Evolutionary conservation across 2,113 vertebrate genomes (phyloP), one percentile per base, ranked within the genome.

Genomic region (Odontesthes bonariensis): DNA sequence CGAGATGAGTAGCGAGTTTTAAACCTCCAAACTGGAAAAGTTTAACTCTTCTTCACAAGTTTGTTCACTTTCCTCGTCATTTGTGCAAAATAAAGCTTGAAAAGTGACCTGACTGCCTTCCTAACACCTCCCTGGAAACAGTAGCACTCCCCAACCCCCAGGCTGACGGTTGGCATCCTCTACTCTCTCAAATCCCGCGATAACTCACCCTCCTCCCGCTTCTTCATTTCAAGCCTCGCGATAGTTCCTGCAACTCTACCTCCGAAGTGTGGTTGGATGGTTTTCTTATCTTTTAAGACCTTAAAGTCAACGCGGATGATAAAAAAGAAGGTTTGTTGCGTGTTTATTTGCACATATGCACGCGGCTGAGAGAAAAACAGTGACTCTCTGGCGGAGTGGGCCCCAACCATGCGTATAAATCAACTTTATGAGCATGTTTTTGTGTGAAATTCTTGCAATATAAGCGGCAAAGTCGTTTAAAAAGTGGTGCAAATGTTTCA

Each of bases 81-180:
- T 1, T 19, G 56, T 71, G 42, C 32, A 77, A 69, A 69, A 40
- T 53, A 42, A 55, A 69, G 67, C 23, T 20, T 55, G 1, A 31
- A 23, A 31, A 44, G 16, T 31, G 38, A 44, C 52, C 22, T 67
- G 27, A 17, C 32, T 31, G 17, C 67, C 70, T 63, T 19, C 49
- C 6, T 35, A 20, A 46, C 69, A 67, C 70, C 69, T 69, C 58
- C 55, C 51, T 56, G 67, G 22, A 75, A 72, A 67, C 75, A 62
- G 79, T 17, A 78, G 73, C 73, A 5, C 14, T 31, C 61, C 27
- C 19, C 55, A 61, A 60, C 38, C 62, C 66, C 66, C 55, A 35
- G 56, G 22, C 65, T 71, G 69, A 65, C 73, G 58, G 63, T 71
- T 67, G 64, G 35, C 82, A 86, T 87, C 79, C 64, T 79, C 53